phyloP scores from a whole-genome alignment of 2,113 vertebrate species.

The Psittacula cyanocephala region DNA sequence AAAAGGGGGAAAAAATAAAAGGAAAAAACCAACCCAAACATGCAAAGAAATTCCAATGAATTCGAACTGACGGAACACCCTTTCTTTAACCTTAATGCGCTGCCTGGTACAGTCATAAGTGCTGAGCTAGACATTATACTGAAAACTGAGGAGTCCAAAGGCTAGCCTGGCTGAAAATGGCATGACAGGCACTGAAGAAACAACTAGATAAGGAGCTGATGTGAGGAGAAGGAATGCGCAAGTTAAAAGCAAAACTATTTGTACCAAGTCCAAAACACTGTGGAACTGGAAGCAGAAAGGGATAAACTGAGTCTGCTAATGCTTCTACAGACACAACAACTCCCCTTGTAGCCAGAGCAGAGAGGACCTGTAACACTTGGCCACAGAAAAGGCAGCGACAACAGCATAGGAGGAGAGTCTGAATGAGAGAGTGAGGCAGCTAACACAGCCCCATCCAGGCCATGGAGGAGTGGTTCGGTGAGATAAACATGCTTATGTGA shows the following conservation, averaged over 20 bases:
- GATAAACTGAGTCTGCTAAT: neutral
- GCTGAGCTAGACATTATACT: neutral
- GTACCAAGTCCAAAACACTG: neutral
- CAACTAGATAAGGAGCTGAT: neutral
- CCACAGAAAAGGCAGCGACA: neutral
- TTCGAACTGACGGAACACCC: neutral
- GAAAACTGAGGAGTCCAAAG: neutral
- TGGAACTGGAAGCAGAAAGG: neutral
- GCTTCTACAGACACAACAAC: neutral
- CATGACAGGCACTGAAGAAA: neutral
- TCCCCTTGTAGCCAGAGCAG: neutral
- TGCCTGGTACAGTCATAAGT: neutral
- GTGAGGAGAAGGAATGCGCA: neutral
- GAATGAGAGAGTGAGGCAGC: neutral
- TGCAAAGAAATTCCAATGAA: neutral
- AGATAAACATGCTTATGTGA: neutral
- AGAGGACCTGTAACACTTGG: neutral
- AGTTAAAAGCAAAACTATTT: neutral
- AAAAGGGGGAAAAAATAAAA: too few species aligned
- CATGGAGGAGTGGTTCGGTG: accelerated
- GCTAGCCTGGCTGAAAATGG: neutral
- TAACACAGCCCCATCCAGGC: neutral
- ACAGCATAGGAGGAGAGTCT: accelerated
- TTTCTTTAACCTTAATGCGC: neutral
- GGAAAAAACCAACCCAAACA: neutral